Evolutionary conservation across 2,888 invertebrate species (phyloP).

Genomic region (Torymus aiolomorphi): DNA sequence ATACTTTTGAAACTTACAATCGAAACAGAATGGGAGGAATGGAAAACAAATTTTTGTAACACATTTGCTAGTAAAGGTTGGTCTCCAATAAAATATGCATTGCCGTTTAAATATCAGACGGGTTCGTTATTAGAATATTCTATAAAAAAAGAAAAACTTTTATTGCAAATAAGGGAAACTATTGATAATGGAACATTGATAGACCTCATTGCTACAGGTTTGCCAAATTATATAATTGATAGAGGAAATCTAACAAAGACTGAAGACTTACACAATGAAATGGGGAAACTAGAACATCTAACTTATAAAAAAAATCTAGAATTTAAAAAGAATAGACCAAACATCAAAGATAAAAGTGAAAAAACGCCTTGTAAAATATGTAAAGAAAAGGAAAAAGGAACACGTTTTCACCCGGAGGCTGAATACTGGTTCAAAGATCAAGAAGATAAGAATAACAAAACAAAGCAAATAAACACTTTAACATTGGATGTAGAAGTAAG

Average conservation of each 20-base stretch:
- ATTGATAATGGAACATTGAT: slow-evolving; percentile 5
- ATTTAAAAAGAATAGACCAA: slow-evolving; percentile 57
- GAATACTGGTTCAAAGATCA: slow-evolving; percentile 57
- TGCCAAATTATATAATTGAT: slow-evolving; percentile 62
- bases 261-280: slow-evolving; percentile 65
- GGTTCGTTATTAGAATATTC: slow-evolving; percentile 56
- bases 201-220: slow-evolving; percentile 63
- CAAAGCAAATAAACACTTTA: slow-evolving; percentile 56
- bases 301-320: too few species aligned
- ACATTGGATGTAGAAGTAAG: slow-evolving; percentile 61
- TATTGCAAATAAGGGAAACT: slow-evolving; percentile 15
- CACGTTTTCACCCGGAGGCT: slow-evolving; percentile 57
- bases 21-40: slow-evolving; percentile 53
- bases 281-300: slow-evolving; percentile 65
- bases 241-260: slow-evolving; percentile 60
- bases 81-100: slow-evolving; percentile 55
- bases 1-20: slow-evolving; percentile 49
- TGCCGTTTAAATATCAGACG: too few species aligned
- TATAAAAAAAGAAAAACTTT: too few species aligned
- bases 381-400: slow-evolving; percentile 62
- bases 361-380: slow-evolving; percentile 36
- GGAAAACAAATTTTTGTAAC: slow-evolving; percentile 50
- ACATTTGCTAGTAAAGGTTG: slow-evolving; percentile 57
- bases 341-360: slow-evolving; percentile 51
- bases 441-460: slow-evolving; percentile 48